These are phyloP conservation scores for Popillia japonica DNA, from an alignment of 1,140 invertebrate genomes.

Conservation along the genomic window DNA sequence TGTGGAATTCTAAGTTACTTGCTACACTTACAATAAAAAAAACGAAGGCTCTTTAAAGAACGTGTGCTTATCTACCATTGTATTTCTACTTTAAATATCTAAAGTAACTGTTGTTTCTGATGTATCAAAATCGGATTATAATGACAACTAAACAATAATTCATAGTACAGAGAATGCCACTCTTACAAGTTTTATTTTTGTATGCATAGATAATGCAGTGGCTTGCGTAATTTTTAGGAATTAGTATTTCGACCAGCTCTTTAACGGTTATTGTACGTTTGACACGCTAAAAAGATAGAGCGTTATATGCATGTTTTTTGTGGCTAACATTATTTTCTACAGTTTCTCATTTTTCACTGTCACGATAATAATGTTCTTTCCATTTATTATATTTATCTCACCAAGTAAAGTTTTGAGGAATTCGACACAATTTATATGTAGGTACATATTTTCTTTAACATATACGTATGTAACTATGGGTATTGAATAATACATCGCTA, in stretches of 20 bases:
- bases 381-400: not conserved
- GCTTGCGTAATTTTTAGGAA: constrained; percentile 31
- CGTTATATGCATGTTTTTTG: constrained; percentile 3
- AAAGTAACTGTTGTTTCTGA: constrained; percentile 13
- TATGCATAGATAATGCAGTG: constrained; percentile 16
- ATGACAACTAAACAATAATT: not conserved
- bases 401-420: too few species aligned
- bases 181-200: not conserved
- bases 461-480: too few species aligned
- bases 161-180: constrained; percentile 4
- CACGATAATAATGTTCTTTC: constrained; percentile 2
- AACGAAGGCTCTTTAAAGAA: too few species aligned
- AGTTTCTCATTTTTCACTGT: not conserved
- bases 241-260: constrained; percentile 23
- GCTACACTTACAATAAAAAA: too few species aligned
- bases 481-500: too few species aligned
- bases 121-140: constrained; percentile 16
- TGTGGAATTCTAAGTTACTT: too few species aligned
- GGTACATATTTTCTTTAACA: too few species aligned
- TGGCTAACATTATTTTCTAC: not conserved
- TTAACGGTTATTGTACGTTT: constrained; percentile 4
- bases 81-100: not conserved
- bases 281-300: not conserved
- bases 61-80: not conserved
- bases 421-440: too few species aligned